Evolutionary conservation across 2,888 invertebrate genomes (phyloP).

Genomic region (Ashinkailepas kermadecensis): DNA sequence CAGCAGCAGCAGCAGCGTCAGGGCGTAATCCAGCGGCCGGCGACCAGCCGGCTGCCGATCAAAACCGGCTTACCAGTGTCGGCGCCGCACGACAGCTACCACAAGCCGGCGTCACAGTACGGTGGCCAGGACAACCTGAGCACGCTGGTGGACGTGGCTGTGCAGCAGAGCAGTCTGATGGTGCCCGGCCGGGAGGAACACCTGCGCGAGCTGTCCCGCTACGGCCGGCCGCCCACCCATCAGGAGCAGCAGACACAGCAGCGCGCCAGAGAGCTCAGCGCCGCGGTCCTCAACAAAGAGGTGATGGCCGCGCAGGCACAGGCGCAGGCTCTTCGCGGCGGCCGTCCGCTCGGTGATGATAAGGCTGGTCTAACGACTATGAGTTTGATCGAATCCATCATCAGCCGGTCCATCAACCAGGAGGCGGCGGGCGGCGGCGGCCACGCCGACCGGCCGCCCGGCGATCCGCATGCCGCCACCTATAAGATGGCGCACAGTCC

Average conservation of each 20-base stretch:
- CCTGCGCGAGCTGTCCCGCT: conserved; percentile 23
- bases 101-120: conserved; percentile 24
- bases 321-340: conserved; percentile 23
- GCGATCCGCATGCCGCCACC: not conserved
- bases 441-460: not conserved
- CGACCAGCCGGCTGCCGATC: conserved; percentile 28
- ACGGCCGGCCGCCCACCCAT: conserved; percentile 23
- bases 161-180: conserved; percentile 26
- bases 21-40: conserved; percentile 22
- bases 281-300: conserved; percentile 1
- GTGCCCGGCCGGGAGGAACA: conserved; percentile 20
- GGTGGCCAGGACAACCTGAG: conserved; percentile 29
- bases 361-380: conserved; percentile 28
- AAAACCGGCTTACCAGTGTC: conserved; percentile 30
- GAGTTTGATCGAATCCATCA: conserved; percentile 32
- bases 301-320: conserved; percentile 22
- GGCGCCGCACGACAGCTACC: conserved; percentile 31
- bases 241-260: conserved; percentile 27
- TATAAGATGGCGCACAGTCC: not conserved
- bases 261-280: conserved; percentile 25
- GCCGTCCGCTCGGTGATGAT: not conserved
- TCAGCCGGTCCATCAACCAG: conserved; percentile 31
- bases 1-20: conserved; percentile 15
- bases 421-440: conserved; percentile 19
- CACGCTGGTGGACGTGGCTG: conserved; percentile 31